Conservation (phyloP, 2,888 invertebrate species). For the Alsophila aescularia region DNA sequence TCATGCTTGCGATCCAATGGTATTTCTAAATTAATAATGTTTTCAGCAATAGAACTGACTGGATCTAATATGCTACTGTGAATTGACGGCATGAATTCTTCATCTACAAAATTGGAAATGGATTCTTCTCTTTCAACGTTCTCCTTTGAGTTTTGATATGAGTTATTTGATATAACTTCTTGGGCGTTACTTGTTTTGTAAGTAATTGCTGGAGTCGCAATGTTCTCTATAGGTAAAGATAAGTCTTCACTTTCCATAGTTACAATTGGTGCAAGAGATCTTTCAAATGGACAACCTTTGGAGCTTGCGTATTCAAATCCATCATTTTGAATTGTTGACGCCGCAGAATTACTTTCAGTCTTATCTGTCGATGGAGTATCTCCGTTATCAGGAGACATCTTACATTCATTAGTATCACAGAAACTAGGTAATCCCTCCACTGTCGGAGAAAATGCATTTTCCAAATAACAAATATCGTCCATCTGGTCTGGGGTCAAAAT, state of each 20-base stretch:
- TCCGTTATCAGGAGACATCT: conserved; percentile 77
- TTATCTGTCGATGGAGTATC: conserved; percentile 85
- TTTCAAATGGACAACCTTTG: conserved; percentile 46
- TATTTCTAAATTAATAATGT: conserved; percentile 83
- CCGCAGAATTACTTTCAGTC: conserved; percentile 81
- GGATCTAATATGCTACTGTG: conserved; percentile 85
- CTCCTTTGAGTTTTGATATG: conserved; percentile 38
- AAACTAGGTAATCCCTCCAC: conserved; percentile 85
- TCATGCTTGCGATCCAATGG: conserved; percentile 75
- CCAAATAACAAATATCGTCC: conserved; percentile 88
- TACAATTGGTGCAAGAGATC: conserved; percentile 58
- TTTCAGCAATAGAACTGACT: conserved; percentile 80
- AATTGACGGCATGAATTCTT: conserved; percentile 86
- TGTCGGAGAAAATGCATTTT: conserved; percentile 87
- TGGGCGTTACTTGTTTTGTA: conserved; percentile 34
- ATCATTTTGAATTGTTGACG: conserved; percentile 80
- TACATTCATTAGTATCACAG: conserved; percentile 72
- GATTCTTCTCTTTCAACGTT: conserved; percentile 54
- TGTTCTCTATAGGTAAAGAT: conserved; percentile 33
- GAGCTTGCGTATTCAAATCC: conserved; percentile 63
- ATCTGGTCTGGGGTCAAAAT: conserved; percentile 96
- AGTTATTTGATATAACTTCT: conserved; percentile 47
- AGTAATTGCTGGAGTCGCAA: conserved; percentile 38
- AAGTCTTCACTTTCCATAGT: conserved; percentile 58
- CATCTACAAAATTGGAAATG: conserved; percentile 73